Conservation (phyloP, 2,888 invertebrate genomes). For the Eudemis profundana region DNA sequence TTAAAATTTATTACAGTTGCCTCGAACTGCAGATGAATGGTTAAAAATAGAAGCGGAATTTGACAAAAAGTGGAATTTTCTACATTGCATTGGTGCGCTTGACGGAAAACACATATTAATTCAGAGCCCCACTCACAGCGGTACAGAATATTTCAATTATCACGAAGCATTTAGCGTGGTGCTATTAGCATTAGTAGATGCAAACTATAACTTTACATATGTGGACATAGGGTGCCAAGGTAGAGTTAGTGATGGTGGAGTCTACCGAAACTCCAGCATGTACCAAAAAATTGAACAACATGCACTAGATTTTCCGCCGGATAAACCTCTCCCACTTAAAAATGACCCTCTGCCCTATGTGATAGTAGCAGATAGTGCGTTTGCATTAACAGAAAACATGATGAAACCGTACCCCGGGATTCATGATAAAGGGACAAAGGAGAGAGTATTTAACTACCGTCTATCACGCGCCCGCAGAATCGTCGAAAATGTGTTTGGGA, state of each 20-base stretch:
- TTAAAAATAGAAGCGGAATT: slow-evolving; percentile 37
- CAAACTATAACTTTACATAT: slow-evolving; percentile 47
- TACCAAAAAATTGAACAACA: slow-evolving; percentile 49
- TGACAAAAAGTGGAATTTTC: slow-evolving; percentile 38
- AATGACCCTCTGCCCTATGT: slow-evolving; percentile 23
- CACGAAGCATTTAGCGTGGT: slow-evolving; percentile 47
- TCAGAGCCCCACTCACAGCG: slow-evolving; percentile 40
- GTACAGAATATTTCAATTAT: slow-evolving; percentile 46
- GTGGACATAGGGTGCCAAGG: slow-evolving; percentile 51
- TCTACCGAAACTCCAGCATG: slow-evolving; percentile 49
- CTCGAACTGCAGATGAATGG: slow-evolving; percentile 35
- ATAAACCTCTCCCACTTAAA: slow-evolving; percentile 31
- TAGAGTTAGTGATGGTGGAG: slow-evolving; percentile 50
- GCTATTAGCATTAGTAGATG: slow-evolving; percentile 48
- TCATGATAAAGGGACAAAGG: slow-evolving; percentile 44
- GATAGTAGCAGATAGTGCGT: slow-evolving; percentile 22
- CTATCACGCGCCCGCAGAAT: slow-evolving; percentile 41
- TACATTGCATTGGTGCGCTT: slow-evolving; percentile 43
- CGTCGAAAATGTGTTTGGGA: slow-evolving; percentile 36
- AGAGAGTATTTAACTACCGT: slow-evolving; percentile 47
- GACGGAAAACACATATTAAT: slow-evolving; percentile 48
- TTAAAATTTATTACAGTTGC: slow-evolving; percentile 33
- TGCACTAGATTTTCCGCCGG: slow-evolving; percentile 49
- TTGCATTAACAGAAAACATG: slow-evolving; percentile 5
- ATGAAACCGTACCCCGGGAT: slow-evolving; percentile 40